A percentile compares a stretch with the other conserved stretches of the same genome.
Evolutionary conservation across 2,113 vertebrate genomes (phyloP).

Genomic region (Plecotus auritus): DNA sequence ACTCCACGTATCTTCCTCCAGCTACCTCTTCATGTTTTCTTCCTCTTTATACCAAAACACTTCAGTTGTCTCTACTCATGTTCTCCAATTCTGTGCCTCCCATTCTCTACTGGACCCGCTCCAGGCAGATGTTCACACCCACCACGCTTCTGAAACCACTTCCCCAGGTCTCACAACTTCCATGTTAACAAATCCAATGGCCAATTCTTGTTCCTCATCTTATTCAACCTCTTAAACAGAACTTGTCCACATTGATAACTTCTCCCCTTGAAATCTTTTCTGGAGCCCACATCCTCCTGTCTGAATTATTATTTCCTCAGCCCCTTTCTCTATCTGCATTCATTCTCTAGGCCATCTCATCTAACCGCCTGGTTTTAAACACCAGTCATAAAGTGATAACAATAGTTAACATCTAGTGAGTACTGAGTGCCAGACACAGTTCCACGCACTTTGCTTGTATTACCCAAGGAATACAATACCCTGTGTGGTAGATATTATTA

Average conservation of each 20-base stretch:
- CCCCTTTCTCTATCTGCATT: not conserved
- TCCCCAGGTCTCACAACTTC: not conserved
- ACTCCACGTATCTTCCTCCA: not conserved
- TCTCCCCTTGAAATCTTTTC: not conserved
- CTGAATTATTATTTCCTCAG: not conserved
- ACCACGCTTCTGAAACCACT: not conserved
- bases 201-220: not conserved
- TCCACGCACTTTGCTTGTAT: not conserved
- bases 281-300: not conserved
- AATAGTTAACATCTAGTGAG: not conserved
- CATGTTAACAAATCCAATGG: not conserved
- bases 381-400: not conserved
- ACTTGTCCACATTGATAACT: not conserved
- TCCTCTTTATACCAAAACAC: not conserved
- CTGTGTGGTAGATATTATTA: not conserved
- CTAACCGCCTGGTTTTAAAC: not conserved
- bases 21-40: not conserved
- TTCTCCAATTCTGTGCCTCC: not conserved
- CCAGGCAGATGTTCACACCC: not conserved
- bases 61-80: not conserved
- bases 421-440: not conserved
- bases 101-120: not conserved
- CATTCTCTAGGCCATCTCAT: not conserved
- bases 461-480: conserved; percentile 1
- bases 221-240: not conserved